Evolutionary conservation across 2,113 vertebrate genomes (phyloP), one percentile per base, ranked within the genome.

Genomic region (Atrichornis clamosus): DNA sequence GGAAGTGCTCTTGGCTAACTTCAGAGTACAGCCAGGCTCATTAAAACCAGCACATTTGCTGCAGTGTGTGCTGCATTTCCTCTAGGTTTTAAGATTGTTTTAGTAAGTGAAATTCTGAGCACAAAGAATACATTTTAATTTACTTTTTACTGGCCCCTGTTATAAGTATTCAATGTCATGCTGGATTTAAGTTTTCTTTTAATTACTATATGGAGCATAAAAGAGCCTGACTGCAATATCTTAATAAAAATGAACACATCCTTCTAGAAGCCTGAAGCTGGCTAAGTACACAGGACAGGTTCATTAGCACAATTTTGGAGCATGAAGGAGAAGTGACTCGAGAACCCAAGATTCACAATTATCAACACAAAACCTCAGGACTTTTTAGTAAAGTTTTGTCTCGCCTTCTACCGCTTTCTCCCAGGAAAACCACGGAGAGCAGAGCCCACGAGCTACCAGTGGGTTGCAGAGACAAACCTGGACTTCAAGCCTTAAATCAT

Each of bases 41-140:
- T 93, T 96, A 95, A 96, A 95, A 67, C n/a, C 90, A 72, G 85
- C 76, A 72, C 35, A 41, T 62, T 92, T 78, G 68, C 82, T 90
- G 78, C 79, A 58, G 33, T 28, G 76, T 44, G 92, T 60, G 76
- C 79, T 93, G 68, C 55, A 49, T 67, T 84, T 93, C 88, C 64
- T 90, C 68, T 70, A 86, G 64, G 56, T 80, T 83, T 95, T n/a
- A 15, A 35, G 55, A 37, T 14, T 79, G 65, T 44, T 89, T 76
- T 70, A 80, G 84, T 56, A 80, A 90, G 30, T 6, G 28, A 85
- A 84, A 89, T 83, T 91, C 69, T 42, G 41, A 83, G 63, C 41
- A 69, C 65, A 83, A 84, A 79, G 32, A 79, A 87, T 82, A 10
- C 47, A 73, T 89, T 91, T 94, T 82, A 76, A 85, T 85, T 89